These are phyloP conservation scores for Crematogaster levior DNA, from an alignment of 2,888 invertebrate species.

Conservation along the genomic window DNA sequence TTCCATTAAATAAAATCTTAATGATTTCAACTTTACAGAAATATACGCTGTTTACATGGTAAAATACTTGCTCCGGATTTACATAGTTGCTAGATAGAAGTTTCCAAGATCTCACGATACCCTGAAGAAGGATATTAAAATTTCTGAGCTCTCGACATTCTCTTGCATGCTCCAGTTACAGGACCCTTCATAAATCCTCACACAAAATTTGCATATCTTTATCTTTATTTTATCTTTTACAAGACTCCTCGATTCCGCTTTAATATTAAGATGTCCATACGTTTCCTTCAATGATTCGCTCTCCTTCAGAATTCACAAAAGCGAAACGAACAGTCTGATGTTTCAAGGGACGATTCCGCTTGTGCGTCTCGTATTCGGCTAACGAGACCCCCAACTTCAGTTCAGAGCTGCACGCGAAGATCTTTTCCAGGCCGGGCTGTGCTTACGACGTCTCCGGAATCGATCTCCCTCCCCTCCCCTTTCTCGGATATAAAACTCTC, in stretches of 20 bases:
- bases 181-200: neutral
- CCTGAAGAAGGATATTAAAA: neutral
- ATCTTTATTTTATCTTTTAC: neutral
- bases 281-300: neutral
- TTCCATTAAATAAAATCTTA: neutral
- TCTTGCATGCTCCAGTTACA: neutral
- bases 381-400: slow-evolving; percentile 31
- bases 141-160: neutral
- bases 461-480: neutral
- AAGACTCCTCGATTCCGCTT: neutral
- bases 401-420: slow-evolving; percentile 32
- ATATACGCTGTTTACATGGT: neutral
- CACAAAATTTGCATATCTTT: neutral
- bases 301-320: slow-evolving; percentile 23
- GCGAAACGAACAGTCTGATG: slow-evolving; percentile 13
- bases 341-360: slow-evolving; percentile 13
- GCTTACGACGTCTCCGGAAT: slow-evolving; percentile 36
- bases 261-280: slow-evolving; percentile 34
- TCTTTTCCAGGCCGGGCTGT: slow-evolving; percentile 24
- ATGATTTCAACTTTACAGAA: neutral
- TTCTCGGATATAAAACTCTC: slow-evolving; percentile 20
- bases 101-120: neutral
- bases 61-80: neutral
- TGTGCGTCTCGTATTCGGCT: slow-evolving; percentile 40
- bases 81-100: neutral